Evolutionary conservation across 1,140 invertebrate genomes (phyloP), one percentile per base, ranked within the genome.

Genomic region (Andricus grossulariae): DNA sequence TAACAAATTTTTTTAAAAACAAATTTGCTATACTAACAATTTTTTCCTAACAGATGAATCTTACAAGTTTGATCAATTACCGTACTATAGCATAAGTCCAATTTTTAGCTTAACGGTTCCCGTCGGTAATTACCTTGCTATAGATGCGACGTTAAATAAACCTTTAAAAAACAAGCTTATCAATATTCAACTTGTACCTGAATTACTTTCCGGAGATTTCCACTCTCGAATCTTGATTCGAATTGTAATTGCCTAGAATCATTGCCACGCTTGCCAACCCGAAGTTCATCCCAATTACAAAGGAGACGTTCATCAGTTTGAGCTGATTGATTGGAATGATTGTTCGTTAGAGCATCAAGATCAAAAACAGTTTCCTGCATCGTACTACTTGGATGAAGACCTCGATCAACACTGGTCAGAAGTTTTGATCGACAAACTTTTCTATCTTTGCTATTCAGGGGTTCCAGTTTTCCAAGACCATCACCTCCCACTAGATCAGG

Each of bases 181-280:
- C 15, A 50, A 76, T 66, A 54, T 18, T 74, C 49, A 49, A 39
- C 55, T 73, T 8, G 5, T 50, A 97, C 96, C 93, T 97, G 96
- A 88, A 97, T 95, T 15, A 93, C 97, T 93, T 96, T 96, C 57
- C 97, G 93, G 32, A 98, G 92, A 92, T 98, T 98, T 49, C 97
- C 97, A 85, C 95, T 95, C 90, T 98, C 97, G 92, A 98, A 98
- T 85, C 96, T 93, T 8, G 96, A 97, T 87, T 98, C 97, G 90
- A 98, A 98, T 71, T 92, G 91, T 39, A 98, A 90, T 74, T 93
- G 91, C 71, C 93, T 92, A 1, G 88, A 88, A 72, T 92, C 91
- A 16, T 80, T 87, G 77, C 91, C 90, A 6, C 89, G 86, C 79
- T 92, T 92, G 4, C 93, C 92, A 25, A 94, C 86, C 81, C 93